Percentiles rank a stretch among this genome's conserved stretches.
These are phyloP conservation scores for Xanthorhoe designata DNA, from an alignment of 2,888 invertebrate species.

Conservation along the genomic window DNA sequence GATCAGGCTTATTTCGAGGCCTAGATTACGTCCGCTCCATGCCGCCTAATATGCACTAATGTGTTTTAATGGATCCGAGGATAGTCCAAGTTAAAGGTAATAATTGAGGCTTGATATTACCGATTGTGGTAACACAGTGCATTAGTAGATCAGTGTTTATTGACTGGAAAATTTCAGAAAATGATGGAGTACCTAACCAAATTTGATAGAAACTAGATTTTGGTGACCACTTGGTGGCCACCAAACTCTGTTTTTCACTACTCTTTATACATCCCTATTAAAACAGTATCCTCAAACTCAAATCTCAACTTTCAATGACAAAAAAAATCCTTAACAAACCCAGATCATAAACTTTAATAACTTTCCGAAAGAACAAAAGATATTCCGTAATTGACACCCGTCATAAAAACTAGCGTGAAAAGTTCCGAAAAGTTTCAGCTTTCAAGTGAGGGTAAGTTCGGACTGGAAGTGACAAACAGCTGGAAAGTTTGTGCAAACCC, in stretches of 20 bases:
- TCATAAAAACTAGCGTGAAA: conserved; percentile 55
- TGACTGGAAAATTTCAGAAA: background rate
- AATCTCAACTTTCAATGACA: conserved; percentile 2
- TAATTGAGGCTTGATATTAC: conserved; percentile 3
- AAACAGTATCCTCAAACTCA: background rate
- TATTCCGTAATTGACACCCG: conserved; percentile 61
- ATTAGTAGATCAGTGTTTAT: background rate
- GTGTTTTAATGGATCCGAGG: conserved; percentile 29
- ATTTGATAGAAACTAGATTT: too few relatives aligned
- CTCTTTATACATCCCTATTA: too few relatives aligned
- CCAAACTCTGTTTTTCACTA: too few relatives aligned
- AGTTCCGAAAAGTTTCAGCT: conserved; percentile 49
- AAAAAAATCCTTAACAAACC: conserved; percentile 9
- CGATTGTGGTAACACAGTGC: background rate
- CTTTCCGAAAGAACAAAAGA: conserved; percentile 54
- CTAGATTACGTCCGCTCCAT: conserved; percentile 24
- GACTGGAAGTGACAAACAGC: conserved; percentile 63
- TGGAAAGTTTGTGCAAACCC: conserved; percentile 28
- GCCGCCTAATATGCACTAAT: conserved; percentile 25
- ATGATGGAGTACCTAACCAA: too few relatives aligned
- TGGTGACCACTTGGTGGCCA: too few relatives aligned
- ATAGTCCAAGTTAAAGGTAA: conserved; percentile 3
- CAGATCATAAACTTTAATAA: conserved; percentile 33
- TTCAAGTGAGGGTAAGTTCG: conserved; percentile 58
- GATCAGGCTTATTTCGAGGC: conserved; percentile 27